Percentiles rank a stretch among this genome's conserved stretches.
Evolutionary conservation across 2,113 vertebrate genomes (phyloP).

Genomic region (Leucosticte australis): DNA sequence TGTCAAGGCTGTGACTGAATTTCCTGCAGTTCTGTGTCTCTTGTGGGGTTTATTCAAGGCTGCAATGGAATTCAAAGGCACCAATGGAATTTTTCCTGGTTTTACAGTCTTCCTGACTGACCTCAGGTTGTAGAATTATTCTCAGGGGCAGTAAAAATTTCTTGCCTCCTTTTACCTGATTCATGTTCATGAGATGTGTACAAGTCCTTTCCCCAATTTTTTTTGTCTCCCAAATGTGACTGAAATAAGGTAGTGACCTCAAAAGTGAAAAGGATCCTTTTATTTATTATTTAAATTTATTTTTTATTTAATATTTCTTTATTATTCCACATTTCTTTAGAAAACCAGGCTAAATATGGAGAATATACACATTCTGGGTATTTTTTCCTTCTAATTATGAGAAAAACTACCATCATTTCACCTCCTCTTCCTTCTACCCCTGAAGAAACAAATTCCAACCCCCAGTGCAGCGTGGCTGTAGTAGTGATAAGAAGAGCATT

Average conservation of each 20-base stretch:
- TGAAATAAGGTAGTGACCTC: background rate
- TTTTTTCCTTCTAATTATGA: background rate
- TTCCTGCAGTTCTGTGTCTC: background rate
- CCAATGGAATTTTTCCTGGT: background rate
- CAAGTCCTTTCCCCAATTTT: background rate
- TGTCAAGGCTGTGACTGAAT: background rate
- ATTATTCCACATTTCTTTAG: background rate
- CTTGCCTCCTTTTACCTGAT: background rate
- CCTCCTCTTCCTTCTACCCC: background rate
- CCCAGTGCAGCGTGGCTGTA: background rate
- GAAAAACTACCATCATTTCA: background rate
- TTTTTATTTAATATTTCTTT: background rate
- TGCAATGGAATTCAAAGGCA: background rate
- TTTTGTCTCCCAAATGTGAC: background rate
- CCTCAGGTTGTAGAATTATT: background rate
- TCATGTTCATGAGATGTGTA: background rate
- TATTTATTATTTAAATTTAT: background rate
- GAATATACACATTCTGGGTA: background rate
- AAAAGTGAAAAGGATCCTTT: background rate
- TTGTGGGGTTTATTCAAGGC: background rate
- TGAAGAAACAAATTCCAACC: background rate
- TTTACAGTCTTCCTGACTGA: background rate
- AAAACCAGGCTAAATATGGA: background rate
- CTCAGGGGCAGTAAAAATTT: background rate
- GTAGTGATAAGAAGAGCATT: background rate